These are phyloP conservation scores for Aporophyla nigra DNA, from an alignment of 2,888 invertebrate genomes.

Conservation along the genomic window DNA sequence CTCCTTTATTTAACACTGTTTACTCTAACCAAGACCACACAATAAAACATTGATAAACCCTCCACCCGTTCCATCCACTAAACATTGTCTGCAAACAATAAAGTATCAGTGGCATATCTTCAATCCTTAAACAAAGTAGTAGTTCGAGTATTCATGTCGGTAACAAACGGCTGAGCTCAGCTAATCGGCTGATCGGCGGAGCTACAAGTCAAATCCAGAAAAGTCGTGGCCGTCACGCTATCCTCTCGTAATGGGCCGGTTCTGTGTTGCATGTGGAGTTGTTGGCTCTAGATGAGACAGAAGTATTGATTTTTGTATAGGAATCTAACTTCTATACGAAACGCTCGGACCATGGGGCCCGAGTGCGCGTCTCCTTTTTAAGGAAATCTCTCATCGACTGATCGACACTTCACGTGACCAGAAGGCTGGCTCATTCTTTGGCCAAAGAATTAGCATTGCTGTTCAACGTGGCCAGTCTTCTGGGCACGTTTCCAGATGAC, in stretches of 20 bases:
- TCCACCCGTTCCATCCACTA: slow-evolving; percentile 13
- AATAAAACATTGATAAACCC: slow-evolving; percentile 32
- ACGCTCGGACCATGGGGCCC: too few relatives aligned
- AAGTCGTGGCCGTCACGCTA: slow-evolving; percentile 69
- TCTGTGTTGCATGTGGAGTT: slow-evolving; percentile 33
- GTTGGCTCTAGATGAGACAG: slow-evolving; percentile 42
- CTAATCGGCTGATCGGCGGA: slow-evolving; percentile 59
- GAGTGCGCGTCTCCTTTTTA: too few relatives aligned
- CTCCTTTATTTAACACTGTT: background rate
- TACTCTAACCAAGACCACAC: background rate
- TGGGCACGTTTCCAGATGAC: too few relatives aligned
- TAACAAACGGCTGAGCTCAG: slow-evolving; percentile 57
- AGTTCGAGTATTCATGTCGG: slow-evolving; percentile 58
- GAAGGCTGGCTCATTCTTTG: too few relatives aligned
- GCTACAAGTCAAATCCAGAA: slow-evolving; percentile 67
- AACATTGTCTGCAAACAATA: slow-evolving; percentile 57
- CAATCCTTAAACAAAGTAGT: slow-evolving; percentile 58
- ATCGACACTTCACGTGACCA: too few relatives aligned
- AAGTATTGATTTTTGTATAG: slow-evolving; percentile 12
- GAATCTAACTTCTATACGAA: background rate
- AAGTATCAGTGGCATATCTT: slow-evolving; percentile 59
- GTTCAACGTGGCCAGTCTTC: too few relatives aligned
- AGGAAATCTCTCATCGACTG: too few relatives aligned
- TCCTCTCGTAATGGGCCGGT: slow-evolving; percentile 66
- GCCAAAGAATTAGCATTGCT: too few relatives aligned